Evolutionary conservation across 2,888 invertebrate genomes (phyloP).

Genomic region (Tachina lurida): DNA sequence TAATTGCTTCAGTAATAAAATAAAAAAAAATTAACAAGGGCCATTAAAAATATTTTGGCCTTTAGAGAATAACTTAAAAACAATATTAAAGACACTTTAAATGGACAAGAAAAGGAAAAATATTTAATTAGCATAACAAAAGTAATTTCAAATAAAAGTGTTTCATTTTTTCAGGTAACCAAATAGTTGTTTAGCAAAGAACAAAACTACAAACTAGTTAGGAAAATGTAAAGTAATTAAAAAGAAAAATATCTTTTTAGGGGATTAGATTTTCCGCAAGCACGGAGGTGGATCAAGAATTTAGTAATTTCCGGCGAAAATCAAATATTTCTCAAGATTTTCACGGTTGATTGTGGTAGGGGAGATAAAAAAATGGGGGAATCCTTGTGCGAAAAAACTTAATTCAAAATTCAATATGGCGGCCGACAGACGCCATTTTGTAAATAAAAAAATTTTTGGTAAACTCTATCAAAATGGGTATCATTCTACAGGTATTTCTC

Average conservation of each 20-base stretch:
- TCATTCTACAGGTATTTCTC: no score
- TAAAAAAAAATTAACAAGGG: slow-evolving; percentile 6
- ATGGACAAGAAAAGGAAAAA: neutral
- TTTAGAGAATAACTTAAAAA: neutral
- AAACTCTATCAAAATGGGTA: no score
- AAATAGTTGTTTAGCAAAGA: neutral
- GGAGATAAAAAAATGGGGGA: no score
- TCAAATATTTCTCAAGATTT: no score
- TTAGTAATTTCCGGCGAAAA: no score
- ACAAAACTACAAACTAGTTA: neutral
- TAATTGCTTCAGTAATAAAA: neutral
- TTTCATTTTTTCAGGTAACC: neutral
- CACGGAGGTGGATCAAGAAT: no score
- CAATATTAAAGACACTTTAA: neutral
- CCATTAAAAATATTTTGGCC: neutral
- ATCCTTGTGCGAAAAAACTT: no score
- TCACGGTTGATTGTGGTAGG: no score
- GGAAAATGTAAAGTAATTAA: neutral
- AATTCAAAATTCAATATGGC: no score
- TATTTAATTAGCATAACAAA: neutral
- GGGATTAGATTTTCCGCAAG: no score
- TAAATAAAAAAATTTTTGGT: no score
- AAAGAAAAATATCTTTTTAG: neutral
- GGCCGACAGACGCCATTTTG: no score
- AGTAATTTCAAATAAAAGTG: neutral